Evolutionary conservation across 2,113 vertebrate genomes (phyloP).

Genomic region (Tupaia chinensis): DNA sequence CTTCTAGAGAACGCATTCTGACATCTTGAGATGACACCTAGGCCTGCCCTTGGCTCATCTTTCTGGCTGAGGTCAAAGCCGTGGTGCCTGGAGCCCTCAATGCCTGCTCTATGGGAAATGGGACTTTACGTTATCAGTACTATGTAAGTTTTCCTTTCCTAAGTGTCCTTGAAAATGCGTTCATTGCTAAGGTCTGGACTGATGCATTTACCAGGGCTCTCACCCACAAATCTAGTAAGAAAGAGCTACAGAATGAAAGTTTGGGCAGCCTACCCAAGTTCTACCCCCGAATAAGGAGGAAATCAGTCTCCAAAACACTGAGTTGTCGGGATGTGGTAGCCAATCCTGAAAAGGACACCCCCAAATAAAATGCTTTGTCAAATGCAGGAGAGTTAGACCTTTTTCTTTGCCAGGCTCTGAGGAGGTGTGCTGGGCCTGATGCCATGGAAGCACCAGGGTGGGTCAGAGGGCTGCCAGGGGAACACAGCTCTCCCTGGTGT

Average conservation of each 20-base stretch:
- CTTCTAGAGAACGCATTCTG: background rate
- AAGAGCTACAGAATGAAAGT: background rate
- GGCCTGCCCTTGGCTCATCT: background rate
- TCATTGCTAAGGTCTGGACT: background rate
- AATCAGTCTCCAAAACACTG: background rate
- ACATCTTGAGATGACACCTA: rapidly evolving
- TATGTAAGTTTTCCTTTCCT: background rate
- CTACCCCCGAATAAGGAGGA: background rate
- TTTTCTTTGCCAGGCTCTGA: background rate
- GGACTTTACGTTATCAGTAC: background rate
- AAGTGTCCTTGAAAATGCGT: background rate
- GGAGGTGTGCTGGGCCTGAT: background rate
- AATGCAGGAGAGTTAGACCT: background rate
- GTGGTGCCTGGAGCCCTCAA: background rate
- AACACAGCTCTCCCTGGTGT: background rate
- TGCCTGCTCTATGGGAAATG: background rate
- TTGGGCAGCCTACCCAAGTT: background rate
- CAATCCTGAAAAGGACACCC: background rate
- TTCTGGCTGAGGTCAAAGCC: background rate
- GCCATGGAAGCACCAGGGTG: too few species aligned
- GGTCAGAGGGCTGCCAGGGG: background rate
- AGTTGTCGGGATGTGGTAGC: background rate
- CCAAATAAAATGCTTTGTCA: background rate
- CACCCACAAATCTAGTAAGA: background rate
- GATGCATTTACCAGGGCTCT: background rate